Base-by-base conservation (phyloP, 2,888 invertebrate genomes). In the Nymphalis polychloros region DNA sequence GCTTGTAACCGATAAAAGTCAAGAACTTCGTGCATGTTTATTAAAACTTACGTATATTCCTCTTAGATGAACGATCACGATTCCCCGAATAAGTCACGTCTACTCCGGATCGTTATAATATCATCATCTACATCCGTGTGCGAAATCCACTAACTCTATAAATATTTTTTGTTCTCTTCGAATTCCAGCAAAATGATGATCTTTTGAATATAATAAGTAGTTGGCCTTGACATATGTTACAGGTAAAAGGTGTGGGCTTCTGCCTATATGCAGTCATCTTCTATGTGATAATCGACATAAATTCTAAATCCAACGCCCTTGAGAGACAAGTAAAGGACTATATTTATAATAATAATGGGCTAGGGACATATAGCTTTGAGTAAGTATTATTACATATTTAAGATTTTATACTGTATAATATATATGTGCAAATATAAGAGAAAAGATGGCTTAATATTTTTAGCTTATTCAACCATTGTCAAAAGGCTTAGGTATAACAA, bases 301-400 rank as follows among this genome's bases (percentile, higher is more conserved):
- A 79, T 68, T 75, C 78, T 67, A 72, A 74, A 72, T 75, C 76
- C 60, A 70, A 63, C 68, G 78, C 83, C 80, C 80, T 81, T 75
- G 83, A 77, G 59, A 82, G 77, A 68, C 81, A 83, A 77, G 85
- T 88, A 67, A 85, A 83, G 79, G 90, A 85, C 75, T 78, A 80
- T 71, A 76, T 80, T 59, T 87, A 82, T 78, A 91, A 90, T 79
- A 89, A 84, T 77, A 90, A 91, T 81, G 92, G 89, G 72, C 72
- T 84, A 46, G 91, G 90, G 68, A 75, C 84, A 63, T 92, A 92
- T 73, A 92, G 90, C 77, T 92, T 91, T 75, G 90, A 91, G 92
- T 92, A 83, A 89, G 91, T 86, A 73, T 71, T 59, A n/a, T 35
- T 19, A 49, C 17, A 49, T 19, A 19, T 19, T 49, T 19, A n/a